Percentiles rank a stretch among this genome's conserved stretches.
phyloP scores from a whole-genome alignment of 2,888 invertebrate species.

The Cheilosia vernalis region DNA sequence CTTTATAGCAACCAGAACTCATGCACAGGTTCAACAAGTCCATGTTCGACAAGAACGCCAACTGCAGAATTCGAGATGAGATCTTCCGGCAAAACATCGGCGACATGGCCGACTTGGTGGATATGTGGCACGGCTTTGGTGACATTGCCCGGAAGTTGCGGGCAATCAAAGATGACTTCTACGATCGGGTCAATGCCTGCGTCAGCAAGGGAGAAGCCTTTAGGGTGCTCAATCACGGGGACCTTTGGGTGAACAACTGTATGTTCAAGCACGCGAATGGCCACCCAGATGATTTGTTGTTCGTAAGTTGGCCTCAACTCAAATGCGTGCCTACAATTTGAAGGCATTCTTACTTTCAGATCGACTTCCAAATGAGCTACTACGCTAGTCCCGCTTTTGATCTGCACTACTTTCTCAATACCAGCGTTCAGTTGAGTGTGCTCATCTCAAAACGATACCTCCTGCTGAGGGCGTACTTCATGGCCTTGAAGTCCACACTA shows the following conservation, averaged over 20 bases:
- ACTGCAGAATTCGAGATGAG: constrained; percentile 32
- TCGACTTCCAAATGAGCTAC: constrained; percentile 72
- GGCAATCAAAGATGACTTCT: constrained; percentile 44
- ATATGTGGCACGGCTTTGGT: constrained; percentile 70
- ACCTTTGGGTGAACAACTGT: constrained; percentile 85
- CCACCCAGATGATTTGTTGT: constrained; percentile 79
- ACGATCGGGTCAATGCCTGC: constrained; percentile 32
- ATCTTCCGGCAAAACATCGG: constrained; percentile 62
- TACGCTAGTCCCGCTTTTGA: constrained; percentile 74
- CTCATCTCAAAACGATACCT: constrained; percentile 62
- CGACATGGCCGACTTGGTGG: constrained; percentile 60
- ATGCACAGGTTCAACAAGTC: constrained; percentile 57
- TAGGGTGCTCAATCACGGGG: constrained; percentile 84
- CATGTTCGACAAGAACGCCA: constrained; percentile 47
- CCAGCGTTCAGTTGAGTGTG: constrained; percentile 63
- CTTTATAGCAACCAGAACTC: constrained; percentile 66
- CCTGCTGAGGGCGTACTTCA: constrained; percentile 62
- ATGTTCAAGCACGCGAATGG: constrained; percentile 82
- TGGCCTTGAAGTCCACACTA: constrained; percentile 54
- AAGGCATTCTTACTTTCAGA: constrained; percentile 43
- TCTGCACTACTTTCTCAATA: constrained; percentile 74
- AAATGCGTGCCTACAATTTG: background rate
- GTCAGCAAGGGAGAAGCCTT: constrained; percentile 75
- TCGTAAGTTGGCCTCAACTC: constrained; percentile 77
- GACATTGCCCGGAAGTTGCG: constrained; percentile 65